Conservation (phyloP, 2,888 invertebrate species). For the Chrysotoxum bicinctum region DNA sequence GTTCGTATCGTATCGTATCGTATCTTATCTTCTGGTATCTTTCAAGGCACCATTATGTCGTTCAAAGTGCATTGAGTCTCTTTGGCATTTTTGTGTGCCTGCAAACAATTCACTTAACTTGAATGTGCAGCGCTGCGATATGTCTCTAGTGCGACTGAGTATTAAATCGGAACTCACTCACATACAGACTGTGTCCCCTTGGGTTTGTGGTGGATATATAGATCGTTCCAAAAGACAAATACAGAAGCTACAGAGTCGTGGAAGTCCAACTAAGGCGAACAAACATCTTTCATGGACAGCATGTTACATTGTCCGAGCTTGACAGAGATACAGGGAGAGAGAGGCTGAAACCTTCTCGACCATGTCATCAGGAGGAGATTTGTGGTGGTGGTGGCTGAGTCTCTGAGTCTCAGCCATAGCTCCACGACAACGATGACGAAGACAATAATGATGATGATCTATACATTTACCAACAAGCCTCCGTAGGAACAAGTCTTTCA, state of each 20-base stretch:
- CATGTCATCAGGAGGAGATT: slow-evolving; percentile 63
- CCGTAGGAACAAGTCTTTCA: slow-evolving; percentile 36
- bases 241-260: slow-evolving; percentile 60
- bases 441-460: slow-evolving; percentile 47
- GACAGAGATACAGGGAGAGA: not conserved
- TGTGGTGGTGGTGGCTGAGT: slow-evolving; percentile 7
- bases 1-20: not conserved
- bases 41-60: slow-evolving; percentile 38
- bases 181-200: not conserved
- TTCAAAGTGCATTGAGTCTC: slow-evolving; percentile 8
- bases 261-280: slow-evolving; percentile 56
- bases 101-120: slow-evolving; percentile 61
- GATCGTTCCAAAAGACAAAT: slow-evolving; percentile 32
- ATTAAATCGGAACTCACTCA: slow-evolving; percentile 9
- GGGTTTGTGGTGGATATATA: slow-evolving; percentile 22
- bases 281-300: slow-evolving; percentile 37
- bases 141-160: not conserved
- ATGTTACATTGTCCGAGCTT: slow-evolving; percentile 56
- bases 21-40: not conserved
- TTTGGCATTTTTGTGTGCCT: not conserved
- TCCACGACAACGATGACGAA: slow-evolving; percentile 26
- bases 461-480: slow-evolving; percentile 14
- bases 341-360: slow-evolving; percentile 49
- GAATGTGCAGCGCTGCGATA: not conserved
- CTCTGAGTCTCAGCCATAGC: not conserved